These are phyloP conservation scores for Mactra quadrangularis DNA, from an alignment of 1,140 invertebrate genomes.

Conservation along the genomic window DNA sequence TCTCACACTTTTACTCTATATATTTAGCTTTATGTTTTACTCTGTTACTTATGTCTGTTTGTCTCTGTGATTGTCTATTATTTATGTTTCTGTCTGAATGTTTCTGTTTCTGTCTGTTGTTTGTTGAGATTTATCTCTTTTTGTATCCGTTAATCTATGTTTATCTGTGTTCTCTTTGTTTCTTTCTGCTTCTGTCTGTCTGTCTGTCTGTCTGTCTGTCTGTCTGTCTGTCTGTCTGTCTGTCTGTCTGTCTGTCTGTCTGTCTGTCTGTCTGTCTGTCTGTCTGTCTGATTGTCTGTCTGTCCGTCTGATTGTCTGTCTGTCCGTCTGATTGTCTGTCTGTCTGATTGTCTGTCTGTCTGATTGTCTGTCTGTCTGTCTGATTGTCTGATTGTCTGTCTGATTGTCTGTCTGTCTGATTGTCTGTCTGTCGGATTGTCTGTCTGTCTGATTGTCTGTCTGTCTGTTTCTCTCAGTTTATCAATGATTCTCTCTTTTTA, in stretches of 20 bases:
- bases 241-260: not conserved
- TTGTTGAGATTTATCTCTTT: not conserved
- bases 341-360: too few species aligned
- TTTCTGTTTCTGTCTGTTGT: constrained; percentile 6
- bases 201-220: not conserved
- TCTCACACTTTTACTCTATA: constrained; percentile 1
- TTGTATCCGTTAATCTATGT: not conserved
- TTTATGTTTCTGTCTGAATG: not conserved
- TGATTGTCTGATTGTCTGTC: too few species aligned
- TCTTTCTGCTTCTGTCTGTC: not conserved
- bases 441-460: too few species aligned
- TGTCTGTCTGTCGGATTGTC: too few species aligned
- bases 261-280: constrained; percentile 2
- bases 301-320: too few species aligned
- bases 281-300: too few species aligned
- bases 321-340: too few species aligned
- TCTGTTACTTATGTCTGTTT: too few species aligned
- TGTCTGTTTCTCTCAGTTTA: not conserved
- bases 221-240: not conserved
- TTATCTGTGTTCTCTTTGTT: not conserved
- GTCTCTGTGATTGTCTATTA: not conserved
- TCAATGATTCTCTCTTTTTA: not conserved
- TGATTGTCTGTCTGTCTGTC: too few species aligned
- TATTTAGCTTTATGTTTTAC: too few species aligned
- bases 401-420: too few species aligned